These are phyloP conservation scores for Endotricha flammealis DNA, from an alignment of 2,888 invertebrate genomes.

Conservation along the genomic window DNA sequence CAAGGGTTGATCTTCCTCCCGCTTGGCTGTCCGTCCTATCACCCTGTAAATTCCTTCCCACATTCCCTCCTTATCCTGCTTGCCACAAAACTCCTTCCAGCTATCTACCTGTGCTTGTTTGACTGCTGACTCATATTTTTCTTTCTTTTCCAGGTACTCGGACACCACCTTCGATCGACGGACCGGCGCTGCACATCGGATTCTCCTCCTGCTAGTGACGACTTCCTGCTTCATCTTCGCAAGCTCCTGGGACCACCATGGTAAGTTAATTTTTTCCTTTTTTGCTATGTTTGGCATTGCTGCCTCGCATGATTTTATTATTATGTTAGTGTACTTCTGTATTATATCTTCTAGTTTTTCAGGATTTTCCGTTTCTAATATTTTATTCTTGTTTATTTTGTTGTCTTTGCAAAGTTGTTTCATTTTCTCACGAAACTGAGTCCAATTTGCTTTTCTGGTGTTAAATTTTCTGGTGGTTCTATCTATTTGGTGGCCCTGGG, in stretches of 20 bases:
- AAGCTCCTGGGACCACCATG: slow-evolving; percentile 18
- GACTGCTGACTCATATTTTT: background rate
- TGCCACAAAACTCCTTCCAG: too few relatives aligned
- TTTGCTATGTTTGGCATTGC: slow-evolving; percentile 11
- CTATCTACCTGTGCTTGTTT: too few relatives aligned
- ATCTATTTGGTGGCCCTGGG: background rate
- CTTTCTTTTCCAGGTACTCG: slow-evolving; percentile 6
- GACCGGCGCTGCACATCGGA: slow-evolving; percentile 11
- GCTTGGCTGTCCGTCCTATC: too few relatives aligned
- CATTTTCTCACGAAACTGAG: background rate
- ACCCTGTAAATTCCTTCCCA: too few relatives aligned
- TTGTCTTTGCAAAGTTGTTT: background rate
- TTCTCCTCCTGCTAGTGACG: background rate
- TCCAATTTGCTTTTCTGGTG: too few relatives aligned
- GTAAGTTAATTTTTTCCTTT: slow-evolving; percentile 5
- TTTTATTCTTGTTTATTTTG: background rate
- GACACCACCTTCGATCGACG: slow-evolving; percentile 7
- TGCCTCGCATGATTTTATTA: slow-evolving; percentile 2
- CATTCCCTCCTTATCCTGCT: too few relatives aligned
- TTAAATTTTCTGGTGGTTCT: background rate
- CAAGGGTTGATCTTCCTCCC: too few relatives aligned
- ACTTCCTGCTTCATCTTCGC: slow-evolving; percentile 8
- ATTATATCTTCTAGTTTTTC: slow-evolving; percentile 1
- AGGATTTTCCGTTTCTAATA: background rate
- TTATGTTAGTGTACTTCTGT: background rate